Base-by-base conservation (phyloP, 92 coral and sea anemone species). In the Phenganax subtilis region DNA sequence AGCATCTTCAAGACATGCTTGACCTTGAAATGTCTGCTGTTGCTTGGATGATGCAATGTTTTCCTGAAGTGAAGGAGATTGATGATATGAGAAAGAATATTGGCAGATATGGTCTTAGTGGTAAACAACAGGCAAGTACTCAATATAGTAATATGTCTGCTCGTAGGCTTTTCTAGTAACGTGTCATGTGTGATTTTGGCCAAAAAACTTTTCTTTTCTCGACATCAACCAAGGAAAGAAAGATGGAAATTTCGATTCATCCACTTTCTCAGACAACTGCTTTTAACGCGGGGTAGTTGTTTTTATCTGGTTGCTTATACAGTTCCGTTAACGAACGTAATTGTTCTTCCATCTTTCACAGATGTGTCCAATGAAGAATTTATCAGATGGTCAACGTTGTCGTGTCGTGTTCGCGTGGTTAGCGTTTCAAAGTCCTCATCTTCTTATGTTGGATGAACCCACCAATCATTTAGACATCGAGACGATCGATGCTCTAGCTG, bases 321-420 rank as follows among this genome's bases (percentile, higher is more conserved):
- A 1, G 47, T 37, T 2, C 47, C 47, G 47, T 37, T 2, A 37
- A 37, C 47, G 47, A 37, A 37, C 47, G 47, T 5, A 0, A 5
- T 37, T 37, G 2, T 37, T 37, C 47, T 0, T 37, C 47, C 0
- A 2, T 37, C 47, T 37, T 37, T 37, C 47, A 12, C 85, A 94
- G 98, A 89, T 92, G 63, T 89, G 96, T 73, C 98, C 98, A 10
- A 94, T 94, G 97, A 86, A 81, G 20, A 94, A 94, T 76, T 79
- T 94, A 31, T 94, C 98, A 3, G 98, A 94, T 85, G 98, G 98
- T 56, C 98, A 94, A 81, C 92, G 96, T 61, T 96, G 99, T 57
- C 93, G 99, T 69, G 99, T 96, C 64, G 99, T 96, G 51, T 96
- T 96, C 87, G 99, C 99, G 15, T 96, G 99, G 99, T 86, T 96